Evolutionary conservation across 1,140 invertebrate genomes (phyloP).

Genomic region (Heliconius nattereri): DNA sequence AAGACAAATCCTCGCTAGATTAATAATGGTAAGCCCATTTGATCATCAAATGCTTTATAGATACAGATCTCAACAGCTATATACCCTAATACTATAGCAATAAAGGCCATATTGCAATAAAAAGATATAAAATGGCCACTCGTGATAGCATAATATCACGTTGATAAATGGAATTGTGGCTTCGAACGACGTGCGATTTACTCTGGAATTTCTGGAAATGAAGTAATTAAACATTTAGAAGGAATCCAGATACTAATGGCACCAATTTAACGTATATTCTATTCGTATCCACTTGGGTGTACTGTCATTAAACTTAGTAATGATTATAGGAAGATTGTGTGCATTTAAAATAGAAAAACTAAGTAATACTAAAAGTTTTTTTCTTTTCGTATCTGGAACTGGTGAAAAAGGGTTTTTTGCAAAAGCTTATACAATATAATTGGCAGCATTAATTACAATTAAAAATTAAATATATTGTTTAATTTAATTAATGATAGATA

Average conservation of each 20-base stretch:
- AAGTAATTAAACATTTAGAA: constrained; percentile 25
- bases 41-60: constrained; percentile 18
- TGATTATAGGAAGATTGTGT: background rate
- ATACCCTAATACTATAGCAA: background rate
- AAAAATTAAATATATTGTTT: too few species aligned
- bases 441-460: too few species aligned
- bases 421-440: too few species aligned
- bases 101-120: constrained; percentile 13
- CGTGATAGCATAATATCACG: constrained; percentile 23
- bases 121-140: background rate
- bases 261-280: background rate
- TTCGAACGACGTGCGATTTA: constrained; percentile 27
- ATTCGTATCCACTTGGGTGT: background rate
- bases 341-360: background rate
- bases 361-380: too few species aligned
- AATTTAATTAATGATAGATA: too few species aligned
- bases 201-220: constrained; percentile 26
- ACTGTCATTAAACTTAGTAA: background rate
- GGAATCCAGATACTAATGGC: background rate
- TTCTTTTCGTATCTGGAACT: too few species aligned
- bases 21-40: constrained; percentile 27
- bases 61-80: background rate
- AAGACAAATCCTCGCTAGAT: constrained; percentile 24
- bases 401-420: too few species aligned
- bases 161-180: constrained; percentile 31